These are phyloP conservation scores for Leptinotarsa texana DNA, from an alignment of 1,140 invertebrate genomes.

Conservation along the genomic window DNA sequence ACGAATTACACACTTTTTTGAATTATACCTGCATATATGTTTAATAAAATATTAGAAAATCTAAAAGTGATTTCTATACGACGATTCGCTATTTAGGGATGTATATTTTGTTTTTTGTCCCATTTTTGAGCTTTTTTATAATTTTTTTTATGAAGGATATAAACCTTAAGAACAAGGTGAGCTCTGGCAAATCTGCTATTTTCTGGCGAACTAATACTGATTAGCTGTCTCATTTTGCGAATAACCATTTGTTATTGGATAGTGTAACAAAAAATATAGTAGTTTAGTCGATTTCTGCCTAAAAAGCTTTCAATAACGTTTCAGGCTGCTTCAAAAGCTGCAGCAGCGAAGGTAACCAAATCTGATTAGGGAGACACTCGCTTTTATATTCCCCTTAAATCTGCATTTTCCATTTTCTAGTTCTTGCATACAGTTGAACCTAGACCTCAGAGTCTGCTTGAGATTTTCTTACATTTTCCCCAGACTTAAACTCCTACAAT, in stretches of 20 bases:
- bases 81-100: background rate
- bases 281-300: too few species aligned
- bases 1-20: conserved; percentile 19
- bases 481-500: too few species aligned
- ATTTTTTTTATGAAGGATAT: conserved; percentile 21
- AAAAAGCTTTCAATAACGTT: conserved; percentile 36
- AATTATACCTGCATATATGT: conserved; percentile 14
- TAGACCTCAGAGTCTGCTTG: too few species aligned
- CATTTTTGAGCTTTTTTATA: conserved; percentile 21
- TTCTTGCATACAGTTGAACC: too few species aligned
- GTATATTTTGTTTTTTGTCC: conserved; percentile 16
- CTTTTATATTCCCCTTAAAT: too few species aligned
- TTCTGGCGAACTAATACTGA: conserved; percentile 2
- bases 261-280: too few species aligned
- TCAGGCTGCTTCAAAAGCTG: conserved; percentile 38
- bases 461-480: too few species aligned
- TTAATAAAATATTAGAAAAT: conserved; percentile 22
- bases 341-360: conserved; percentile 14
- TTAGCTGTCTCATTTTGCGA: background rate
- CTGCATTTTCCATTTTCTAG: too few species aligned
- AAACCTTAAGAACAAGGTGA: conserved; percentile 29
- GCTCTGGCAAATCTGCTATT: conserved; percentile 7
- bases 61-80: conserved; percentile 14
- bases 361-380: background rate
- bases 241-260: background rate